A percentile compares a stretch with the other conserved stretches of the same genome.
phyloP scores from a whole-genome alignment of 30 jellyfish, hydroid and myxozoan species.

The Aurelia coerulea region DNA sequence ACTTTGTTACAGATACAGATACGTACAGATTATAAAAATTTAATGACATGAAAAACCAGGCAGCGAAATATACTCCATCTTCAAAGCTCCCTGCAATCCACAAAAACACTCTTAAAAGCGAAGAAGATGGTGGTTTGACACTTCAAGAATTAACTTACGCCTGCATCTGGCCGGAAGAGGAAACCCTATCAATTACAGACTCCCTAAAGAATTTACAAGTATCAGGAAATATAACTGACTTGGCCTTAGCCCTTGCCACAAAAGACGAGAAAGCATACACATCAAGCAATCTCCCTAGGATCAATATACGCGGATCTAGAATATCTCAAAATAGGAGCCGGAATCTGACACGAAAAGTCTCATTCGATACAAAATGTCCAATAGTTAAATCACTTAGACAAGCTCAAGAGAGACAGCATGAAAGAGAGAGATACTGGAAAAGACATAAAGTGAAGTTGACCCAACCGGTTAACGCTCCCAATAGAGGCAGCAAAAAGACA shows the following conservation, averaged over 20 bases:
- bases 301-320: neutral
- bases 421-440: conserved; percentile 41
- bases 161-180: neutral
- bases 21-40: too few species aligned
- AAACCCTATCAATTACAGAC: neutral
- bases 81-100: too few species aligned
- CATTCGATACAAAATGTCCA: conserved; percentile 8
- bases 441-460: neutral
- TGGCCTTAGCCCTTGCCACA: neutral
- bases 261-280: neutral
- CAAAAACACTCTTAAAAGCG: neutral
- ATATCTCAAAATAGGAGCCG: neutral
- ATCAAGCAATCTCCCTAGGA: neutral
- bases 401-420: conserved; percentile 23
- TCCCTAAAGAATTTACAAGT: neutral
- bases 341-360: neutral
- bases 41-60: too few species aligned
- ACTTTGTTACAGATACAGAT: too few species aligned
- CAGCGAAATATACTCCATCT: too few species aligned
- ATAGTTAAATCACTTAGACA: conserved; percentile 3
- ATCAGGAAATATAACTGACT: neutral
- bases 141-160: neutral
- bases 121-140: neutral
- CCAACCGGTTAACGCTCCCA: neutral
- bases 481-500: neutral